Conservation (phyloP, 2,113 vertebrate genomes). For the Tympanuchus pallidicinctus region DNA sequence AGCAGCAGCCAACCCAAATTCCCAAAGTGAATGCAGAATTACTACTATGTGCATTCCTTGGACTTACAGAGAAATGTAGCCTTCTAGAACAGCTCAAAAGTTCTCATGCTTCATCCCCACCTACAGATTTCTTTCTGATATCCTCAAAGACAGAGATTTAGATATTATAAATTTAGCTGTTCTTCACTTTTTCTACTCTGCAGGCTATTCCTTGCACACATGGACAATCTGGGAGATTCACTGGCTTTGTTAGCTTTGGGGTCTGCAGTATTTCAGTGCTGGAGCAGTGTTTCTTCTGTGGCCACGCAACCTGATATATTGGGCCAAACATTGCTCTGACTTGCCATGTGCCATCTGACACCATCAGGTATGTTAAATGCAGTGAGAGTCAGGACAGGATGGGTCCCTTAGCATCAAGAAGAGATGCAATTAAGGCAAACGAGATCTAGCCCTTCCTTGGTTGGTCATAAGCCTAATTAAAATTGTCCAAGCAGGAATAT, state of each 20-base stretch:
- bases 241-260: background rate
- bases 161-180: background rate
- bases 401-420: conserved; percentile 1
- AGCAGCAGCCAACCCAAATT: background rate
- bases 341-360: background rate
- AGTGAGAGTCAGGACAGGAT: background rate
- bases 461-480: conserved; percentile 26
- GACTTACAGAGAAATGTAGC: background rate
- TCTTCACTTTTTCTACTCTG: background rate
- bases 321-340: background rate
- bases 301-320: background rate
- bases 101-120: background rate
- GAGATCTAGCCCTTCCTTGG: conserved; percentile 47
- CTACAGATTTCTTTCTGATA: background rate
- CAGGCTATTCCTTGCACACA: background rate
- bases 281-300: background rate
- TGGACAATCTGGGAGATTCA: background rate
- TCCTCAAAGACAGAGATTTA: background rate
- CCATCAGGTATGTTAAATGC: background rate
- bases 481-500: background rate
- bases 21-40: background rate
- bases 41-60: background rate
- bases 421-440: conserved; percentile 55
- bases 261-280: background rate
- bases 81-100: background rate